phyloP scores from a whole-genome alignment of 2,888 invertebrate species.

The Drosophila kokeensis region DNA sequence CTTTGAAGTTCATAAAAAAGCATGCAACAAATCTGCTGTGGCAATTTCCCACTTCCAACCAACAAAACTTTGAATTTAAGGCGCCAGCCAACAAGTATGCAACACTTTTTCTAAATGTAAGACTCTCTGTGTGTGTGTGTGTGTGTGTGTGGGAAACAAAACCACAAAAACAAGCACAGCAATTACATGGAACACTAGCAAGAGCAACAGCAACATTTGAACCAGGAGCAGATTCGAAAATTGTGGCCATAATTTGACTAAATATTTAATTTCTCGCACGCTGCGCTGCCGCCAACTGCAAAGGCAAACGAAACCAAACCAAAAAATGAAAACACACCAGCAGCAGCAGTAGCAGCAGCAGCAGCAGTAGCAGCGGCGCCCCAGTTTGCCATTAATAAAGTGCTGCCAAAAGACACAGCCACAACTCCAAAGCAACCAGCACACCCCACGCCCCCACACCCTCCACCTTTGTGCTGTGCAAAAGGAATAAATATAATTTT shows the following conservation, averaged over 20 bases:
- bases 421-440: not conserved
- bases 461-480: slow-evolving; percentile 21
- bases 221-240: slow-evolving; percentile 52
- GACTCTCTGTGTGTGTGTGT: slow-evolving; percentile 14
- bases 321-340: slow-evolving; percentile 2
- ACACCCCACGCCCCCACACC: not conserved
- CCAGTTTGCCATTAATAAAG: slow-evolving; percentile 66
- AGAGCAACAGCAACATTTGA: slow-evolving; percentile 27
- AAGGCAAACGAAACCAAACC: slow-evolving; percentile 16
- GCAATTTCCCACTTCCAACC: not conserved
- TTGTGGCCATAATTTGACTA: slow-evolving; percentile 79
- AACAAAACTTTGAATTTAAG: slow-evolving; percentile 20
- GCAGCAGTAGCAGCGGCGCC: slow-evolving; percentile 8
- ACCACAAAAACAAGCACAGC: slow-evolving; percentile 50
- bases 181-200: slow-evolving; percentile 45
- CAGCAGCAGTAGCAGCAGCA: slow-evolving; percentile 14
- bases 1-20: slow-evolving; percentile 24
- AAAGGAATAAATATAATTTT: slow-evolving; percentile 77
- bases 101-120: slow-evolving; percentile 34
- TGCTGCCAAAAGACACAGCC: slow-evolving; percentile 42
- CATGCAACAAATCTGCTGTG: slow-evolving; percentile 12
- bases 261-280: slow-evolving; percentile 73
- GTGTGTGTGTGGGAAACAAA: slow-evolving; percentile 3
- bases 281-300: slow-evolving; percentile 42
- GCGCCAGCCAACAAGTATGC: slow-evolving; percentile 59